Evolutionary conservation across 2,888 invertebrate genomes (phyloP), one percentile per base, ranked within the genome.

Genomic region (Leptinotarsa peninsularis): DNA sequence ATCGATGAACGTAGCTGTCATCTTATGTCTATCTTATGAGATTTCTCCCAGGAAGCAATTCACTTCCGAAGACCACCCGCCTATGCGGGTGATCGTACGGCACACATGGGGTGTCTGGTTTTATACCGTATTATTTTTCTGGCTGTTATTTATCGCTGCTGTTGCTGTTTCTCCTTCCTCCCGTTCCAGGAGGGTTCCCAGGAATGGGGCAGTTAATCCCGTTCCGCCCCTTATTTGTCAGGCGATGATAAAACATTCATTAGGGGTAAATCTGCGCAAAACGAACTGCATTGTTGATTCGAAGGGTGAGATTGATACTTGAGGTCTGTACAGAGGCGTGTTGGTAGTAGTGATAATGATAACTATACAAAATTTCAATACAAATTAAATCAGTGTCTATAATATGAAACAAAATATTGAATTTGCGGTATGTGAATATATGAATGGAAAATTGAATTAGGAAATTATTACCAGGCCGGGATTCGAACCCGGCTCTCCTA

Each of bases 81-180:
- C 54, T 27, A 27, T 54, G 27, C 33, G 4, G 52, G 27, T 54
- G 21, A 54, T 17, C 21, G 49, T 68, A 54, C 18, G 18, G 13
- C 33, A 18, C 68, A 54, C 54, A 33, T 68, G 10, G 54, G 50
- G 27, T 54, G 33, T 54, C 68, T 68, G 68, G 27, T 68, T 68
- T 68, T 63, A 68, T 50, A 54, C 68, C 68, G 54, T 54, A 68
- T 68, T 68, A 50, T 63, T 68, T 68, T 68, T 52, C 68, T 52
- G 49, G 17, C 10, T n/a, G 68, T 27, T 68, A 68, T 68, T 68
- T 68, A 68, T 54, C 54, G 68, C 54, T 33, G 54, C 49, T 68
- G 54, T 68, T 50, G 52, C 68, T 50, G 33, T 27, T 68, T 68
- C 68, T 50, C 33, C 27, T 54, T 67, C 17, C 23, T 43, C 67